These are phyloP conservation scores for Percopsis omiscomaycus DNA, from an alignment of 2,797 vertebrate genomes.

Conservation along the genomic window DNA sequence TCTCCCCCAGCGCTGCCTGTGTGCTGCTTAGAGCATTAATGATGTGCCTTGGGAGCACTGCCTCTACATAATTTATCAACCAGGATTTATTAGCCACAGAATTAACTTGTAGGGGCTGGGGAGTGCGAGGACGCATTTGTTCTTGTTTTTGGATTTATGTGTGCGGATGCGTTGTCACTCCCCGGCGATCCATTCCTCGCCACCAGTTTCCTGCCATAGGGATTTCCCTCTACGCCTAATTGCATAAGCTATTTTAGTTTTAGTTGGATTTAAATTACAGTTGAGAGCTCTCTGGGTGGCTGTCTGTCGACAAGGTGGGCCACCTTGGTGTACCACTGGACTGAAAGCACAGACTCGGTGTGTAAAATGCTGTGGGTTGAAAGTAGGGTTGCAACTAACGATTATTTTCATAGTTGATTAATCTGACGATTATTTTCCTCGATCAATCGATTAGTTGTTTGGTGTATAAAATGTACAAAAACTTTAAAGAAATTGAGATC, in stretches of 20 bases:
- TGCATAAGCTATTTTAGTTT: constrained; percentile 48
- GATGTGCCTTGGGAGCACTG: constrained; percentile 56
- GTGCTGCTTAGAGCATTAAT: constrained; percentile 69
- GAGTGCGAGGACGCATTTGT: constrained; percentile 39
- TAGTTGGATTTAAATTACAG: constrained; percentile 23
- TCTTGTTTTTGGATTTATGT: constrained; percentile 55
- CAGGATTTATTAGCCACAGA: constrained; percentile 67
- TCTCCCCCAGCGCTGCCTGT: constrained; percentile 37
- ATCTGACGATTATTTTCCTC: too few relatives aligned
- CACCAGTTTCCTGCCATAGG: constrained; percentile 43
- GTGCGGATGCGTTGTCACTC: constrained; percentile 41
- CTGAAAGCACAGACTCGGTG: too few relatives aligned
- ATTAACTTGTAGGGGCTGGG: constrained; percentile 50
- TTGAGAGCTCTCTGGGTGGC: constrained; percentile 1
- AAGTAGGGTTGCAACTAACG: too few relatives aligned
- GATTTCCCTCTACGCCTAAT: constrained; percentile 37
- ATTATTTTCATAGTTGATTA: too few relatives aligned
- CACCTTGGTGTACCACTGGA: background rate
- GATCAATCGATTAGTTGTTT: too few relatives aligned
- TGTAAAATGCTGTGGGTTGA: too few relatives aligned
- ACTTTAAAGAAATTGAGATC: too few relatives aligned
- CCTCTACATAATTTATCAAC: constrained; percentile 72
- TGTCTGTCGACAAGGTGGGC: background rate
- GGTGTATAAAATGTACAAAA: too few relatives aligned
- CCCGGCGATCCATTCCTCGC: constrained; percentile 50